Conservation (phyloP, 2,888 invertebrate genomes). For the Corythucha ciliata region DNA sequence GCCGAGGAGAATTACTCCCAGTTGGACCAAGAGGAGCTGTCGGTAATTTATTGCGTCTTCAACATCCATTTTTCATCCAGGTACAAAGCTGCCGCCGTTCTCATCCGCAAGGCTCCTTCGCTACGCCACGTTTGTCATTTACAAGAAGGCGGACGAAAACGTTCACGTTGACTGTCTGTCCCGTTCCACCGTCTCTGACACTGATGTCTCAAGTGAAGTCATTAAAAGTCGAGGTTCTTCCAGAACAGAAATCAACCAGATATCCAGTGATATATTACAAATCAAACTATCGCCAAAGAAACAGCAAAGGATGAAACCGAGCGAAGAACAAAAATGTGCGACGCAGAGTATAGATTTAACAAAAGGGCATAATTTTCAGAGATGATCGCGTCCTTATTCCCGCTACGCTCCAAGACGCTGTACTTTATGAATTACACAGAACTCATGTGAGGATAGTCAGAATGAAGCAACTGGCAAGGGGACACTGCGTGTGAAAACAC, state of each 20-base stretch:
- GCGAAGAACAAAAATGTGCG: slow-evolving; percentile 1
- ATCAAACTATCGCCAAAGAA: slow-evolving; percentile 1
- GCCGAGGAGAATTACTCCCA: slow-evolving; percentile 37
- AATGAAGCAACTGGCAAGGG: slow-evolving; percentile 36
- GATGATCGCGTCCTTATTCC: slow-evolving; percentile 29
- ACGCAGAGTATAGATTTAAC: background rate
- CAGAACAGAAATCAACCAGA: slow-evolving; percentile 4
- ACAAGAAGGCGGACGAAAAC: slow-evolving; percentile 18
- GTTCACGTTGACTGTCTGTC: slow-evolving; percentile 25
- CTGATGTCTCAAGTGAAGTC: background rate
- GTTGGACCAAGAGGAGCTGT: slow-evolving; percentile 14
- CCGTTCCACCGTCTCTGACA: background rate
- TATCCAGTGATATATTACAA: slow-evolving; percentile 13
- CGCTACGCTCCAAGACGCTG: slow-evolving; percentile 19
- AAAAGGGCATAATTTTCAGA: slow-evolving; percentile 25
- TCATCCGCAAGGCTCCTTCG: slow-evolving; percentile 5
- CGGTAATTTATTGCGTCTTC: background rate
- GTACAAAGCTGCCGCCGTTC: background rate
- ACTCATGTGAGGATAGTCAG: slow-evolving; percentile 33
- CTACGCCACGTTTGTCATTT: slow-evolving; percentile 17
- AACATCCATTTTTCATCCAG: slow-evolving; percentile 17
- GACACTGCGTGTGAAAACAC: slow-evolving; percentile 36
- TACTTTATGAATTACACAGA: slow-evolving; percentile 25
- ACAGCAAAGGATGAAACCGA: slow-evolving; percentile 11
- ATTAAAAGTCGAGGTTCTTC: background rate